A percentile compares a stretch with the other conserved stretches of the same genome.
Conservation (phyloP, 2,888 invertebrate genomes). For the Cephonodes hylas region DNA sequence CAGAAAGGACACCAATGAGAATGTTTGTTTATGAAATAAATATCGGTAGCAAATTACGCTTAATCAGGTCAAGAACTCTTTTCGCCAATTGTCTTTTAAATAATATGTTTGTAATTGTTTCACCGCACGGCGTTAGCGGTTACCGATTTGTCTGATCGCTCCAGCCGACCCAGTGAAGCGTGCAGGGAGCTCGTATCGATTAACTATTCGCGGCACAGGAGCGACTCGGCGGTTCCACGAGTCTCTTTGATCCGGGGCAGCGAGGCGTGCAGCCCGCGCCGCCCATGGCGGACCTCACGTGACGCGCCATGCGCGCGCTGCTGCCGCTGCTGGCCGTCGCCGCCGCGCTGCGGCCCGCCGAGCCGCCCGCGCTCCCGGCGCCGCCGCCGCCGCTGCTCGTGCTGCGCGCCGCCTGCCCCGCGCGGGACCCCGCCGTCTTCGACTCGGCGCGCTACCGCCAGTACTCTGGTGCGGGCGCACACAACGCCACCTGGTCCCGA, state of each 20-base stretch:
- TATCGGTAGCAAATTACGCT: too few species aligned
- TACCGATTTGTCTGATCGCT: background rate
- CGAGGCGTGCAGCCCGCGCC: conserved; percentile 34
- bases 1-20: too few species aligned
- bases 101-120: background rate
- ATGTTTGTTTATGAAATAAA: too few species aligned
- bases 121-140: background rate
- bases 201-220: conserved; percentile 18
- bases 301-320: conserved; percentile 58
- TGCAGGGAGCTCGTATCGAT: background rate
- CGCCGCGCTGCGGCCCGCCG: conserved; percentile 31
- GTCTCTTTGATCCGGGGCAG: conserved; percentile 50
- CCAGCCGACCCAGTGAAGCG: background rate
- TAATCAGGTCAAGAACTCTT: too few species aligned
- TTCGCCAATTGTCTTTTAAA: background rate
- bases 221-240: conserved; percentile 13
- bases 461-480: conserved; percentile 18
- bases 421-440: conserved; percentile 32
- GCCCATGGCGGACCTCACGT: conserved; percentile 37
- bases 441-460: conserved; percentile 19
- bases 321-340: conserved; percentile 40
- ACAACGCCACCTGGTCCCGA: conserved; percentile 3
- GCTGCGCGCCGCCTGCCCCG: conserved; percentile 20
- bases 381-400: conserved; percentile 49
- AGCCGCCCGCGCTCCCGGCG: conserved; percentile 55